Percentiles rank a stretch among this genome's conserved stretches.
These are phyloP conservation scores for Cairina moschata DNA, from an alignment of 2,113 vertebrate genomes.

Conservation along the genomic window DNA sequence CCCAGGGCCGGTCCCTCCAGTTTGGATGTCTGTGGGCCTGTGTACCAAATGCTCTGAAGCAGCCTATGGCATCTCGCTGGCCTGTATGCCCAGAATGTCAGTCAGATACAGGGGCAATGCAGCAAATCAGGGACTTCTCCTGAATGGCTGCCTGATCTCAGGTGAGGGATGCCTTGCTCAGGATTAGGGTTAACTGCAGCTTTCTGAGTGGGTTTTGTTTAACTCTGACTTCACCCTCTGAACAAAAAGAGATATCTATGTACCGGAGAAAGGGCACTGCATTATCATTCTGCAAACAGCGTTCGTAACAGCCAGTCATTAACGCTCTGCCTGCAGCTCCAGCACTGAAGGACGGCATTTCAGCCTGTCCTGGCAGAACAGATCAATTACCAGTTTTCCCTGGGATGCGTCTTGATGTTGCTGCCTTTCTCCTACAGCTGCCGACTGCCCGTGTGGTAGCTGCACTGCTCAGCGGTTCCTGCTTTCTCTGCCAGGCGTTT, in stretches of 20 bases:
- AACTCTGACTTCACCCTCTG: not conserved
- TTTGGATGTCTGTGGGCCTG: not conserved
- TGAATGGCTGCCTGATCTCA: not conserved
- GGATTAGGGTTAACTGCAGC: not conserved
- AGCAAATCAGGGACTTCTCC: not conserved
- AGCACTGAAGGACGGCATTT: rapidly evolving
- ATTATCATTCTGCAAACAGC: not conserved
- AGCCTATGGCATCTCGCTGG: not conserved
- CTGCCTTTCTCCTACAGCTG: not conserved
- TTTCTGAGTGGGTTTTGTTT: not conserved
- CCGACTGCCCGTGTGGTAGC: not conserved
- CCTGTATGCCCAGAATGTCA: not conserved
- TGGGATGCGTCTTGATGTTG: not conserved
- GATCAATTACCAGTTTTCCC: not conserved
- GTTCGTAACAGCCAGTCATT: not conserved
- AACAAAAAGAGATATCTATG: not conserved
- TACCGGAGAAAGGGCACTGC: not conserved
- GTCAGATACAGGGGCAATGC: not conserved
- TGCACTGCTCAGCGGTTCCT: not conserved
- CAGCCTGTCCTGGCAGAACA: not conserved
- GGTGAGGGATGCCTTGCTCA: not conserved
- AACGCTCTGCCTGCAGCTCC: not conserved
- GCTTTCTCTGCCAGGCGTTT: not conserved
- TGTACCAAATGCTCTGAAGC: not conserved
- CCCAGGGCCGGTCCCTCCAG: too few species aligned